phyloP scores from a whole-genome alignment of 1,140 invertebrate species.

The Planococcus citri region DNA sequence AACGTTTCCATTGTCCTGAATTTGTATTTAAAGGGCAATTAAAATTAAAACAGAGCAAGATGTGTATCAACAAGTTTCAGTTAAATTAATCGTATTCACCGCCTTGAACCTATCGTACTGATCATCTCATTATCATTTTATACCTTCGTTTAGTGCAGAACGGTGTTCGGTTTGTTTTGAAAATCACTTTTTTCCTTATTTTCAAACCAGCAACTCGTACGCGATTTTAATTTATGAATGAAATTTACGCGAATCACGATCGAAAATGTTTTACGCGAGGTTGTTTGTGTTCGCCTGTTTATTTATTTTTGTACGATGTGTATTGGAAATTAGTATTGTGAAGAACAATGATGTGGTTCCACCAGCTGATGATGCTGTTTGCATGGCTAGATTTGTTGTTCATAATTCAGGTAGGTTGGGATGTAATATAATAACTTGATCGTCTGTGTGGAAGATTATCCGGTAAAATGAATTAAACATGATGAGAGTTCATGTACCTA shows the following conservation, averaged over 20 bases:
- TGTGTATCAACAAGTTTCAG: neutral
- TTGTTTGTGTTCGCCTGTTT: neutral
- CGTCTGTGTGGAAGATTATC: no score
- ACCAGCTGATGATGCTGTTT: conserved; percentile 34
- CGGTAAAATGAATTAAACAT: no score
- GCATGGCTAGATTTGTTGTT: conserved; percentile 42
- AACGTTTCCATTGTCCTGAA: neutral
- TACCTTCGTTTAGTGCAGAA: neutral
- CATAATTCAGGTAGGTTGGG: conserved; percentile 38
- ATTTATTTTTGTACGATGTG: neutral
- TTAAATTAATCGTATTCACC: neutral
- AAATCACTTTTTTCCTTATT: neutral
- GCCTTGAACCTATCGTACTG: neutral
- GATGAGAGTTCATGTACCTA: no score
- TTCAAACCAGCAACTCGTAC: no score
- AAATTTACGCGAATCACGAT: neutral
- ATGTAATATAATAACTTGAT: neutral
- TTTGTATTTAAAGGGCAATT: neutral
- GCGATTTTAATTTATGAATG: neutral
- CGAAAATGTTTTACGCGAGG: neutral
- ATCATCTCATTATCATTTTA: neutral
- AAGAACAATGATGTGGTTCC: conserved; percentile 26
- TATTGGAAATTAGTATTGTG: neutral
- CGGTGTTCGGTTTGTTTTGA: neutral
- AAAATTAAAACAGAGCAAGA: neutral